Base-by-base conservation (phyloP, 1,140 invertebrate species). In the Eufriesea mexicana region DNA sequence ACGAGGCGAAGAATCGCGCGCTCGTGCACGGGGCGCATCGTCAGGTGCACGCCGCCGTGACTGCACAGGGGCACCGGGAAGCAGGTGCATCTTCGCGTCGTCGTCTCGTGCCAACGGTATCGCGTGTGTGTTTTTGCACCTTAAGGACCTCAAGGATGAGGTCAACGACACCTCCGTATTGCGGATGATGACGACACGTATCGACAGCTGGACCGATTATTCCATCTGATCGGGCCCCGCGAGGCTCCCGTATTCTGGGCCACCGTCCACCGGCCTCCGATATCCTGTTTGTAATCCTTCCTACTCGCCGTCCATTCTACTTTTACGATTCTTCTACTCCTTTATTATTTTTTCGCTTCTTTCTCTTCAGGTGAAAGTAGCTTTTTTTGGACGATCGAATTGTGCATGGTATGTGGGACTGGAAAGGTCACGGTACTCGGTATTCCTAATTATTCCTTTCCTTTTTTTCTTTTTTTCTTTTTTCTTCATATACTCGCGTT, bases 81-180 rank as follows among this genome's bases (percentile, higher is more conserved):
- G 79, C 88, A 89, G 90, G 90, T 92, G 88, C 89, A 85, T 76
- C 83, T 42, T 4, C 86, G 84, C 71, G 83, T 79, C 83, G 83
- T 45, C 62, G 90, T 89, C 91, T 90, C 90, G 90, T 91, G 89
- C 90, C 91, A 93, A 93, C 93, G 92, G 92, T 91, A 93, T 93
- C 93, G 91, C 93, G 91, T 92, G 92, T 92, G 91, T 87, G 91
- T 93, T 94, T 93, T 93, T 94, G 91, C 93, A 91, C 91, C 90
- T 91, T 90, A 89, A 92, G 89, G 90, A 92, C 88, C 88, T 83
- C 72, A 73, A 90, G 87, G 89, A 91, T 80, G 84, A 84, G 91
- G 91, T 92, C 90, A 90, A 92, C 79, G 90, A 90, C 91, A 90
- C 85, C 74, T 49, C 79, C 55, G 45, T 51, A 61, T 59, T 54